These are phyloP conservation scores for Carpatolechia fugitivella DNA, from an alignment of 2,888 invertebrate genomes.

Conservation along the genomic window DNA sequence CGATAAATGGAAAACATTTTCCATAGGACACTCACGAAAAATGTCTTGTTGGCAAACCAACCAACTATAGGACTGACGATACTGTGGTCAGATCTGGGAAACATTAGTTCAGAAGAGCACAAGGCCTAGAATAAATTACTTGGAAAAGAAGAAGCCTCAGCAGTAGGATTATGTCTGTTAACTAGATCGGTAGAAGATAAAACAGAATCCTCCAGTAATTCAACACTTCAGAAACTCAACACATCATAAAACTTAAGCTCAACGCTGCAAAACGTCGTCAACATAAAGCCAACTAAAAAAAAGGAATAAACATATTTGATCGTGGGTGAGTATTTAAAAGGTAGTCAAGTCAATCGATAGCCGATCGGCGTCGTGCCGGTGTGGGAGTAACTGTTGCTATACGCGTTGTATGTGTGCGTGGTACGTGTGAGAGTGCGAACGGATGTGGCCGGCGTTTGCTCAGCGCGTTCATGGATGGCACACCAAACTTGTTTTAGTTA, in stretches of 20 bases:
- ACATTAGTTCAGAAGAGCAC: too few species aligned
- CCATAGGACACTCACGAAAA: too few species aligned
- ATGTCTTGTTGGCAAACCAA: too few species aligned
- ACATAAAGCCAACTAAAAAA: slow-evolving; percentile 4
- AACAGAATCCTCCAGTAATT: too few species aligned
- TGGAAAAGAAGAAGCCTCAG: too few species aligned
- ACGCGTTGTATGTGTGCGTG: slow-evolving; percentile 21
- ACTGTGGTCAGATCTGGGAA: too few species aligned
- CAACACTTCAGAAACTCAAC: not conserved
- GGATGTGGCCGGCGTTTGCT: slow-evolving; percentile 47
- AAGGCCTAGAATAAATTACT: too few species aligned
- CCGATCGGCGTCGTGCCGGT: slow-evolving; percentile 44
- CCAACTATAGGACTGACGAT: too few species aligned
- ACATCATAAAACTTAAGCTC: not conserved
- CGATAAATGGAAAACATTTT: too few species aligned
- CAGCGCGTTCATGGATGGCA: not conserved
- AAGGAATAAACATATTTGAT: not conserved
- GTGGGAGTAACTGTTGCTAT: slow-evolving; percentile 11
- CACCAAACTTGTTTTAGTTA: not conserved
- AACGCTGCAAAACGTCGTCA: not conserved
- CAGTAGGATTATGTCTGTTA: too few species aligned
- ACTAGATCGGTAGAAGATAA: too few species aligned
- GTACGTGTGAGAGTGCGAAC: slow-evolving; percentile 35
- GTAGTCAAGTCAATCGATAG: slow-evolving; percentile 56
- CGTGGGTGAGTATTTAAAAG: slow-evolving; percentile 44